phyloP scores from a whole-genome alignment of 2,888 invertebrate genomes.

The Galerucella nymphaeae region DNA sequence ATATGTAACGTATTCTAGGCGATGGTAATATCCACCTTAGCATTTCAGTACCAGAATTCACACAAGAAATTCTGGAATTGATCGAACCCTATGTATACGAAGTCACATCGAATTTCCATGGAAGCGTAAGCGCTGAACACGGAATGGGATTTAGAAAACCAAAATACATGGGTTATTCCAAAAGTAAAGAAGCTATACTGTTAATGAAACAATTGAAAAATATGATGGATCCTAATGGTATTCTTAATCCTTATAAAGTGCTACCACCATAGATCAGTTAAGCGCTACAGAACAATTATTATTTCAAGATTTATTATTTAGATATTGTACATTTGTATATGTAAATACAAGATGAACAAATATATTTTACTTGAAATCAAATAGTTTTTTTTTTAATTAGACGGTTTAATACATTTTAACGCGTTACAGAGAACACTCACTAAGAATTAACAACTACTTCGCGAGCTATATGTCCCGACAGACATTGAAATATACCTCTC shows the following conservation, averaged over 20 bases:
- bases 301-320: no score
- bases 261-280: slow-evolving; percentile 50
- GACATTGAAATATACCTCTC: no score
- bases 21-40: slow-evolving; percentile 97
- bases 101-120: slow-evolving; percentile 81
- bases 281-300: no score
- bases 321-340: no score
- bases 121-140: slow-evolving; percentile 97
- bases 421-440: no score
- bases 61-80: slow-evolving; percentile 69
- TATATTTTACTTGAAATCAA: no score
- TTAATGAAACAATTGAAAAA: slow-evolving; percentile 87
- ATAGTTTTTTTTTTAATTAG: no score
- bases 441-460: no score
- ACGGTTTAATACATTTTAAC: no score
- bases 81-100: slow-evolving; percentile 95
- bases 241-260: slow-evolving; percentile 97
- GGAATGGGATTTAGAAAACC: slow-evolving; percentile 93
- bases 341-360: no score
- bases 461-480: no score
- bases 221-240: slow-evolving; percentile 92
- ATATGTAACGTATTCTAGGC: no score
- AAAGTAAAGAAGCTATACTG: slow-evolving; percentile 77
- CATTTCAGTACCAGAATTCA: slow-evolving; percentile 78
- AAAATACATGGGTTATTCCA: slow-evolving; percentile 85